Percentiles rank a stretch among this genome's conserved stretches.
These are phyloP conservation scores for Trichopoda pennipes DNA, from an alignment of 2,888 invertebrate genomes.

Conservation along the genomic window DNA sequence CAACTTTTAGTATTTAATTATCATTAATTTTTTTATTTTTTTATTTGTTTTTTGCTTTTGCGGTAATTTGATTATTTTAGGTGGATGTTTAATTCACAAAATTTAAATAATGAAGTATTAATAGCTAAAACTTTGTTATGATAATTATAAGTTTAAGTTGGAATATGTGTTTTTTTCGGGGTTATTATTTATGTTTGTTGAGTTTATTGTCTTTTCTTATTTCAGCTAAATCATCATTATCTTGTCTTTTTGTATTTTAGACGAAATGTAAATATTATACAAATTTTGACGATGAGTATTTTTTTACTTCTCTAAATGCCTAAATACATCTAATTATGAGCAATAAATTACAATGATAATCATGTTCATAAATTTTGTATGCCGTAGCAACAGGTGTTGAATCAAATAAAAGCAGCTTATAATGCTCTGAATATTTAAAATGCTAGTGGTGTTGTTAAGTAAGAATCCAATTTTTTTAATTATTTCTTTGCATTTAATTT, in stretches of 20 bases:
- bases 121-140: slow-evolving; percentile 58
- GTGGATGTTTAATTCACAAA: slow-evolving; percentile 60
- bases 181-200: slow-evolving; percentile 21
- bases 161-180: neutral
- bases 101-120: slow-evolving; percentile 68
- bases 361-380: slow-evolving; percentile 5
- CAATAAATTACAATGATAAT: slow-evolving; percentile 52
- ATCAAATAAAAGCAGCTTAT: slow-evolving; percentile 20
- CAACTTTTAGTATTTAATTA: slow-evolving; percentile 41
- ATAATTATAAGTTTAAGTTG: slow-evolving; percentile 54
- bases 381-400: slow-evolving; percentile 48
- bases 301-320: slow-evolving; percentile 10
- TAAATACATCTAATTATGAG: slow-evolving; percentile 44
- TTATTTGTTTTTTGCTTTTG: neutral
- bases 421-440: neutral
- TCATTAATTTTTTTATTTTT: slow-evolving; percentile 1
- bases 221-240: slow-evolving; percentile 36
- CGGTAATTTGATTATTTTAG: slow-evolving; percentile 36
- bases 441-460: too few species aligned
- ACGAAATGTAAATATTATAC: neutral
- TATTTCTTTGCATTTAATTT: too few species aligned
- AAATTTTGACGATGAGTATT: neutral
- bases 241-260: neutral
- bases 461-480: too few species aligned
- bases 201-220: slow-evolving; percentile 5